phyloP scores from a whole-genome alignment of 1,140 invertebrate genomes.

The Drosophila paulistorum region DNA sequence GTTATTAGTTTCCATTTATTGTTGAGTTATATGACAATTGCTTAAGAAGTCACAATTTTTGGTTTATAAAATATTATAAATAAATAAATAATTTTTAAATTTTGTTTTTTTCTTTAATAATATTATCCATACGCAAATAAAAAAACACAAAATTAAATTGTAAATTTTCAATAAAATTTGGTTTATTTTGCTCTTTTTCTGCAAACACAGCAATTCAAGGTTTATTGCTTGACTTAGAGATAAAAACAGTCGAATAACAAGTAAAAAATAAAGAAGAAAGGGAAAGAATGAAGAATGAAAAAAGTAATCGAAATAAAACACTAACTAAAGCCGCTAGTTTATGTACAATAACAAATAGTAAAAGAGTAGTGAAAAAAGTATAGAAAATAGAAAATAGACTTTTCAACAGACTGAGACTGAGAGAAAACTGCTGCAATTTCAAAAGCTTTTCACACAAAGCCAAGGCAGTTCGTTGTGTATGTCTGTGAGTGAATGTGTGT shows the following conservation, averaged over 20 bases:
- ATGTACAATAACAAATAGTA: constrained; percentile 52
- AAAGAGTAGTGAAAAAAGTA: constrained; percentile 29
- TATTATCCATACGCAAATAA: background rate
- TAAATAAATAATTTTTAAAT: no score
- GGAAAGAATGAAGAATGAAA: constrained; percentile 28
- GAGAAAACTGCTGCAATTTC: constrained; percentile 45
- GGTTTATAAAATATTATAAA: no score
- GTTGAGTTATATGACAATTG: no score
- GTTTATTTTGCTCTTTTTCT: constrained; percentile 1
- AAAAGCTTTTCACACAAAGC: constrained; percentile 45
- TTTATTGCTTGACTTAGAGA: constrained; percentile 69
- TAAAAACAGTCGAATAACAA: constrained; percentile 43
- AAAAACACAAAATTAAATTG: background rate
- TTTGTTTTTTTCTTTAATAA: no score
- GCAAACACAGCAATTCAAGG: constrained; percentile 20
- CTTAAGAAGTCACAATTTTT: no score
- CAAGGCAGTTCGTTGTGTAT: constrained; percentile 24
- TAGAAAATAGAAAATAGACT: constrained; percentile 4
- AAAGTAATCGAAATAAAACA: constrained; percentile 15
- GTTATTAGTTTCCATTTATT: no score
- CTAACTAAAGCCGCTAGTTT: constrained; percentile 53
- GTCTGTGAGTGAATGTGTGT: background rate
- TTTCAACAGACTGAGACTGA: constrained; percentile 21
- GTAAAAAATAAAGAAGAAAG: background rate
- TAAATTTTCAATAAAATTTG: background rate